These are phyloP conservation scores for Pararge aegeria DNA, from an alignment of 1,140 invertebrate genomes.

Conservation along the genomic window DNA sequence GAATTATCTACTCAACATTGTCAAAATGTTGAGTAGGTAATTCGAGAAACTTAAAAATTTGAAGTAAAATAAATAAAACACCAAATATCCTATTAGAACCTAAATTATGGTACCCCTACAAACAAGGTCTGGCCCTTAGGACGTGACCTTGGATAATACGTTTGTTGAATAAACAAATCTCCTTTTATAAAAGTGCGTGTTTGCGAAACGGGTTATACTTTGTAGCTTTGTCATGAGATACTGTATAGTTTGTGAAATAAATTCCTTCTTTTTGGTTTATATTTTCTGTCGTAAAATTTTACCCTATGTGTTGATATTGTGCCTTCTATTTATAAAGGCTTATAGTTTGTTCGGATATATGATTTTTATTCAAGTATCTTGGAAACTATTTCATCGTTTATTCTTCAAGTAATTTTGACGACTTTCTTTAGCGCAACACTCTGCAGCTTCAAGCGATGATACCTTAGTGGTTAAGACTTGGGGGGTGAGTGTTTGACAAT, in stretches of 20 bases:
- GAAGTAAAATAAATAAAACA: too few relatives aligned
- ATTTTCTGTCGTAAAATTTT: slow-evolving; percentile 19
- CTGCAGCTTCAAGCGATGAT: too few relatives aligned
- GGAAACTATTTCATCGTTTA: too few relatives aligned
- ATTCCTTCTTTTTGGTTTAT: slow-evolving; percentile 2
- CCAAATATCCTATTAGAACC: background rate
- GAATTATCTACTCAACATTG: too few relatives aligned
- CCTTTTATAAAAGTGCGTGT: slow-evolving; percentile 18
- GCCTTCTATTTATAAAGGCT: background rate
- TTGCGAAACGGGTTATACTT: slow-evolving; percentile 1
- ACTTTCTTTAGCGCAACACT: too few relatives aligned
- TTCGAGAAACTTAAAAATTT: too few relatives aligned
- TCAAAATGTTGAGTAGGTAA: too few relatives aligned
- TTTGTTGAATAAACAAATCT: slow-evolving; percentile 38
- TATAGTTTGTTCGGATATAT: too few relatives aligned
- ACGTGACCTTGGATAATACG: slow-evolving; percentile 36
- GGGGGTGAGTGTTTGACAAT: too few relatives aligned
- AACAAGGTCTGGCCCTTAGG: slow-evolving; percentile 8
- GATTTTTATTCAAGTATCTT: too few relatives aligned
- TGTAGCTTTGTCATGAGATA: slow-evolving; percentile 2
- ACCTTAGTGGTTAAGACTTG: too few relatives aligned
- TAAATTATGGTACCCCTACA: background rate
- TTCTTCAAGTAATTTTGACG: too few relatives aligned
- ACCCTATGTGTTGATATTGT: background rate
- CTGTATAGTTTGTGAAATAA: background rate